These are phyloP conservation scores for Etheostoma nigrum DNA, from an alignment of 2,797 vertebrate species.

Conservation along the genomic window DNA sequence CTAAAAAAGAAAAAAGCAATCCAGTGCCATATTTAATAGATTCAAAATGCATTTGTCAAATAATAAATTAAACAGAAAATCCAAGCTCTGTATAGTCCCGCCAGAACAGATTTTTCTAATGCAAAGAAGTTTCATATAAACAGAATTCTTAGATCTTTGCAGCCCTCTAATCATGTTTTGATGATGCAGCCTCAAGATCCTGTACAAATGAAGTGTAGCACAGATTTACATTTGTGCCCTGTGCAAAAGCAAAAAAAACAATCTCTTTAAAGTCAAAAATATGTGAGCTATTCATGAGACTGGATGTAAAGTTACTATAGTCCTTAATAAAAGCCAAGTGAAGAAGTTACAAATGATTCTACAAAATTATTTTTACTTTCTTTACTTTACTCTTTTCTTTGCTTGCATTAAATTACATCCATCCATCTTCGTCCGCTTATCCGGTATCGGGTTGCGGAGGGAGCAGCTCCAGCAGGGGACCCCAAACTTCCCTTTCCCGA, in stretches of 20 bases:
- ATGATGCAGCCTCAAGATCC: conserved; percentile 48
- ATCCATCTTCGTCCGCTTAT: too few relatives aligned
- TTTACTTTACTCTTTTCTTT: too few relatives aligned
- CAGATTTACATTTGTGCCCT: not conserved
- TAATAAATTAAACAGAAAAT: conserved; percentile 7
- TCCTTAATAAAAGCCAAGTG: not conserved
- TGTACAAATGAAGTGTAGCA: conserved; percentile 20
- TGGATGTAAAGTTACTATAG: not conserved
- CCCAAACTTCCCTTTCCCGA: too few relatives aligned
- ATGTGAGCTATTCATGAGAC: conserved; percentile 13
- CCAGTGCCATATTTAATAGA: not conserved
- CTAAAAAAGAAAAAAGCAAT: not conserved
- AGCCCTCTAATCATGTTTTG: conserved; percentile 49
- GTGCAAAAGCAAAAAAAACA: not conserved
- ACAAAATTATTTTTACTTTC: not conserved
- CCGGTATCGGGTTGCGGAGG: too few relatives aligned
- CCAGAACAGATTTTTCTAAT: conserved; percentile 14
- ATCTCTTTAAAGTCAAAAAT: conserved; percentile 24
- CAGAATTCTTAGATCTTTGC: conserved; percentile 20
- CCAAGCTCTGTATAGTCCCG: not conserved
- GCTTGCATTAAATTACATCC: too few relatives aligned
- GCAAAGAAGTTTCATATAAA: conserved; percentile 16
- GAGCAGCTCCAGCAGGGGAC: too few relatives aligned
- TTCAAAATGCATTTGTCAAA: not conserved
- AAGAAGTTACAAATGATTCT: not conserved